Conservation (phyloP, 2,113 vertebrate species). For the Eubucco bourcierii region DNA sequence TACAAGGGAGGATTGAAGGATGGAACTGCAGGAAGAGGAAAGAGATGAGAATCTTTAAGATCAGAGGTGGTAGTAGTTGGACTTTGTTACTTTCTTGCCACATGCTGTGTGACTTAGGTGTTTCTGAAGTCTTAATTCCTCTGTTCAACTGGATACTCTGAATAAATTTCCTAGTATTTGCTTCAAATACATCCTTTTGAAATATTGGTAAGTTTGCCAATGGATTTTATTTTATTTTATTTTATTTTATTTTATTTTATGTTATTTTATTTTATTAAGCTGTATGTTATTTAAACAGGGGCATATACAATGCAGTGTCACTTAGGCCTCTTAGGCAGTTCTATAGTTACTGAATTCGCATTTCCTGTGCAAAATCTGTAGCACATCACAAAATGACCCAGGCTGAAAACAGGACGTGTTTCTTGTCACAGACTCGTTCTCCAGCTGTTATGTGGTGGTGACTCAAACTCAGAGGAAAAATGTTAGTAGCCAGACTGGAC, state of each 20-base stretch:
- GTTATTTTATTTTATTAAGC: background rate
- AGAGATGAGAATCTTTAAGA: background rate
- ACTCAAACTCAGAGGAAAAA: background rate
- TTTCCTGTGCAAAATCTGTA: background rate
- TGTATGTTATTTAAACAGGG: background rate
- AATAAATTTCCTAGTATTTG: background rate
- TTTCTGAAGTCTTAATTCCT: background rate
- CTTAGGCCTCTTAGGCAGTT: background rate
- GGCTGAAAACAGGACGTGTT: background rate
- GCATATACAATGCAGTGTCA: background rate
- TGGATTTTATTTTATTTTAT: background rate
- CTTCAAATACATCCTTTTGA: background rate
- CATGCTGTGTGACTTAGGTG: background rate
- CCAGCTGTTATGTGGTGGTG: background rate
- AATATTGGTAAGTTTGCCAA: background rate
- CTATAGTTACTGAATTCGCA: background rate
- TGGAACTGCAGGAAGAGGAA: background rate
- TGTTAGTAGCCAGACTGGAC: background rate
- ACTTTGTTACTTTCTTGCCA: background rate
- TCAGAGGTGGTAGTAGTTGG: background rate
- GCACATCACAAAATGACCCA: background rate
- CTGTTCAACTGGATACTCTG: background rate
- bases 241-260: accelerated
- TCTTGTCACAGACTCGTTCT: background rate
- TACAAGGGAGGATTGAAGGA: background rate